These are phyloP conservation scores for Halcyon leucocephala DNA, from an alignment of 2,797 vertebrate species.

Conservation along the genomic window DNA sequence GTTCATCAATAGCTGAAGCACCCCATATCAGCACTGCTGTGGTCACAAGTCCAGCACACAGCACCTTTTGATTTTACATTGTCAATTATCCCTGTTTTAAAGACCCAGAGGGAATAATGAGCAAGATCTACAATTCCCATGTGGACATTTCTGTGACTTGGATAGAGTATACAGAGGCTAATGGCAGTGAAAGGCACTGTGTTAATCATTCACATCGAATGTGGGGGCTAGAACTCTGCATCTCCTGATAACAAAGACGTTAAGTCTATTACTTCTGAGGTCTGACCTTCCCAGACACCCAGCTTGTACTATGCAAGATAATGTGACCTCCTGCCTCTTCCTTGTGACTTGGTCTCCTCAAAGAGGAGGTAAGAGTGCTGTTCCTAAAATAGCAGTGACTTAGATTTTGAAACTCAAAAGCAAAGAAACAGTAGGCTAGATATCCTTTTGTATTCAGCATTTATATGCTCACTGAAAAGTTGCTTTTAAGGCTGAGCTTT, in stretches of 20 bases:
- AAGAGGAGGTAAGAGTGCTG: neutral
- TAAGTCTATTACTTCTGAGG: neutral
- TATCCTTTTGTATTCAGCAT: neutral
- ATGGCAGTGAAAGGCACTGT: neutral
- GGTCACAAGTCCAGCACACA: neutral
- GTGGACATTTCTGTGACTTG: neutral
- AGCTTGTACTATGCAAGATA: neutral
- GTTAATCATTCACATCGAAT: neutral
- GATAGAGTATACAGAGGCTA: neutral
- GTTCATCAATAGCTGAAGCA: neutral
- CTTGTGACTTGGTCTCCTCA: neutral
- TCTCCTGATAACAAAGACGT: neutral
- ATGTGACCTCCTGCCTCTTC: neutral
- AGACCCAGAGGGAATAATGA: neutral
- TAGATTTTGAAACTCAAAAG: neutral
- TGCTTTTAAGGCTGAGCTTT: neutral
- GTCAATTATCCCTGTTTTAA: neutral
- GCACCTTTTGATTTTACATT: neutral
- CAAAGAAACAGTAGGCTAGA: neutral
- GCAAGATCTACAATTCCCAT: neutral
- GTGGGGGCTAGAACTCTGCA: neutral
- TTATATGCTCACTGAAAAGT: neutral
- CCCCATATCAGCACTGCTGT: neutral
- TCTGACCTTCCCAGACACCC: neutral
- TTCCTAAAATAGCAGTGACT: neutral